Conservation (phyloP, 1,140 invertebrate species). For the Musca domestica region DNA sequence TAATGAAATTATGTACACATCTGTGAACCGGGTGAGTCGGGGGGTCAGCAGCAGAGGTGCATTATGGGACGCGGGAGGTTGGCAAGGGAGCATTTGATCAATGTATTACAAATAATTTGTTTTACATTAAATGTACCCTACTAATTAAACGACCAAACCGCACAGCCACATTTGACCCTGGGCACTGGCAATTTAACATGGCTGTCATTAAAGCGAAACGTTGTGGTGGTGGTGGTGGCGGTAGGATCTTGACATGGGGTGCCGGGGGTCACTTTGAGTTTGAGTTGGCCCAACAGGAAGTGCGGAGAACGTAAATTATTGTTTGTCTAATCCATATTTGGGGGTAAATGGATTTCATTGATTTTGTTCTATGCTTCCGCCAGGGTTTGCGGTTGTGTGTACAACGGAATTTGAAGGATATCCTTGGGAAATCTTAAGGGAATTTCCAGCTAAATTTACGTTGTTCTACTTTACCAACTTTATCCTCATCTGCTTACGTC, state of each 20-base stretch:
- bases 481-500: not conserved
- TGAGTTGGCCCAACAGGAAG: too few species aligned
- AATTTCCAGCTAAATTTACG: not conserved
- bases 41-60: not conserved
- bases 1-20: not conserved
- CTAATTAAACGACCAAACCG: not conserved
- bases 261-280: not conserved
- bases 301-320: not conserved
- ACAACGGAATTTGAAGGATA: not conserved
- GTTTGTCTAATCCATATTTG: not conserved
- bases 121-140: not conserved
- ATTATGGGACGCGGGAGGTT: not conserved
- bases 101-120: conserved; percentile 1
- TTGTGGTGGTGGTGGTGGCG: not conserved
- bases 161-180: not conserved
- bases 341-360: not conserved
- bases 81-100: not conserved
- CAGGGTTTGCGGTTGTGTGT: not conserved
- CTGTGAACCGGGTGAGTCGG: not conserved
- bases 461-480: not conserved
- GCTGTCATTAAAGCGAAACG: not conserved
- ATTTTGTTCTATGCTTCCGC: not conserved
- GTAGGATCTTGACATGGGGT: too few species aligned
- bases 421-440: not conserved
- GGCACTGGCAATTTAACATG: not conserved